Conservation (phyloP, 2,888 invertebrate species). For the Drosophila rubida region DNA sequence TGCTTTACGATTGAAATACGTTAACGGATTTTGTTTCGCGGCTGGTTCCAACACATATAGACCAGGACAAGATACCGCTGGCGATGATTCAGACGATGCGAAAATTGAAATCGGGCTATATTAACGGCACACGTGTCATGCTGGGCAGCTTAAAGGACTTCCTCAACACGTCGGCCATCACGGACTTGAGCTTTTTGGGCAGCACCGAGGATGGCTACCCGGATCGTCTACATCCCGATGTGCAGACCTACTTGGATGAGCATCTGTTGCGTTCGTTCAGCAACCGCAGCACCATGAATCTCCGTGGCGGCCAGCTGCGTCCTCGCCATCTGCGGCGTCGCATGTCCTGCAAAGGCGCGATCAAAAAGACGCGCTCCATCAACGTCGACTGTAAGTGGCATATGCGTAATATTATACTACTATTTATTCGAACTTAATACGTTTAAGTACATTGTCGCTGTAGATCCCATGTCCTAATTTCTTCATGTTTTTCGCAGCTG, state of each 20-base stretch:
- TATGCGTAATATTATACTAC: too few species aligned
- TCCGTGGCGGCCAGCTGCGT: constrained; percentile 86
- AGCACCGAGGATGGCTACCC: constrained; percentile 97
- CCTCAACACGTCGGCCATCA: constrained; percentile 98
- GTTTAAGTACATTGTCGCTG: too few species aligned
- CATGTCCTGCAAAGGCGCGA: constrained; percentile 96
- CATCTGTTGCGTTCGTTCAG: constrained; percentile 93
- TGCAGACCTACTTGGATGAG: constrained; percentile 94
- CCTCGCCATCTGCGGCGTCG: constrained; percentile 88
- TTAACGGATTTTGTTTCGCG: constrained; percentile 12
- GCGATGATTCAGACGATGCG: constrained; percentile 99
- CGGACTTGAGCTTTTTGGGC: constrained; percentile 97
- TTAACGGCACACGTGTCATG: constrained; percentile 98
- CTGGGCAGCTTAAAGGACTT: constrained; percentile 98
- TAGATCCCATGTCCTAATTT: background rate
- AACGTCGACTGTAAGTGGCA: constrained; percentile 94
- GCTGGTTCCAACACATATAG: constrained; percentile 85
- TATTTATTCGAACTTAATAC: too few species aligned
- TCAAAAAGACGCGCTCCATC: constrained; percentile 96
- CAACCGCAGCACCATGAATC: constrained; percentile 89
- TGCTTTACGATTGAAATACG: background rate
- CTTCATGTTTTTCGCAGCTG: constrained; percentile 86
- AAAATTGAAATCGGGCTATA: constrained; percentile 98
- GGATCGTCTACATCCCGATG: constrained; percentile 92
- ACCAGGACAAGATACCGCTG: constrained; percentile 95